phyloP scores from a whole-genome alignment of 2,797 vertebrate genomes.

The Sardinella longiceps region DNA sequence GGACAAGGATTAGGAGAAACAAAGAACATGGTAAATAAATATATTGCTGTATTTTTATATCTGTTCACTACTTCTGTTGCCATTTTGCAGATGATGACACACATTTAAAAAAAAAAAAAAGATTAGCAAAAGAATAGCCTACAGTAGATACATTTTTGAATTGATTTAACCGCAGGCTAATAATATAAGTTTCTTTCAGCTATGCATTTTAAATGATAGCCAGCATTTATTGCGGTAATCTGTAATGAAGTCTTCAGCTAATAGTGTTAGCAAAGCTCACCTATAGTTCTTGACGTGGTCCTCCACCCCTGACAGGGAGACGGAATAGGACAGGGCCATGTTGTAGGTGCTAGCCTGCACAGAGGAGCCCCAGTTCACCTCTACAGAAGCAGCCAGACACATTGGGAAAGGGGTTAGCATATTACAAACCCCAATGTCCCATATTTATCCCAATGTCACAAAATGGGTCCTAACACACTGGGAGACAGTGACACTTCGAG shows the following conservation, averaged over 20 bases:
- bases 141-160: too few species aligned
- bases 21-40: too few species aligned
- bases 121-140: too few species aligned
- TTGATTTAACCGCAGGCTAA: too few species aligned
- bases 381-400: conserved; percentile 56
- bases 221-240: not conserved
- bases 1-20: not conserved
- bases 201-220: not conserved
- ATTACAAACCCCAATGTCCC: not conserved
- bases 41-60: too few species aligned
- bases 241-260: not conserved
- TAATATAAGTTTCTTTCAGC: too few species aligned
- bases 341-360: conserved; percentile 77
- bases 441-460: too few species aligned
- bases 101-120: too few species aligned
- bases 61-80: too few species aligned
- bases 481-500: too few species aligned
- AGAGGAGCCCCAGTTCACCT: conserved; percentile 78
- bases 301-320: conserved; percentile 69
- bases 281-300: conserved; percentile 81
- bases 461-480: too few species aligned
- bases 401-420: not conserved
- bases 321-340: conserved; percentile 74
- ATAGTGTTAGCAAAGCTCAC: conserved; percentile 49
- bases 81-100: too few species aligned